These are phyloP conservation scores for Caradrina kadenii DNA, from an alignment of 2,888 invertebrate species.

Conservation along the genomic window DNA sequence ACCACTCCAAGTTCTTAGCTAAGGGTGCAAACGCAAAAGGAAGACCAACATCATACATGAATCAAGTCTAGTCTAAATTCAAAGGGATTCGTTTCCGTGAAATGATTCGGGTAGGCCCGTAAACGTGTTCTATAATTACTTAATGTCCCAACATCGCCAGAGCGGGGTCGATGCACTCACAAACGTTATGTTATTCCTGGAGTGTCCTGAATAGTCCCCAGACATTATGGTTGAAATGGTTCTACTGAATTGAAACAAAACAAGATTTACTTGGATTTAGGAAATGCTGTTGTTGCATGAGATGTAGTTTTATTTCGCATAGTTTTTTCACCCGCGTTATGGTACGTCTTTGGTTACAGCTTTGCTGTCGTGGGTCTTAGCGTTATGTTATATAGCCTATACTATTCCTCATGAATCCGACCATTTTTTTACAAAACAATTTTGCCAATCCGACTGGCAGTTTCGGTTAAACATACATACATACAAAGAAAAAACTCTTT, in stretches of 20 bases:
- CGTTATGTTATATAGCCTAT: too few species aligned
- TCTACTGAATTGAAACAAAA: conserved; percentile 42
- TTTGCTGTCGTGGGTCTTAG: too few species aligned
- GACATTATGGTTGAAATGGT: conserved; percentile 45
- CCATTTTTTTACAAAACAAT: too few species aligned
- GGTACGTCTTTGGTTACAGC: too few species aligned
- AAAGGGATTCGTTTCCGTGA: conserved; percentile 30
- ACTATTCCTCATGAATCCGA: too few species aligned
- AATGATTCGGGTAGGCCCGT: conserved; percentile 43
- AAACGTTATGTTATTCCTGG: conserved; percentile 74
- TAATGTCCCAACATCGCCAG: conserved; percentile 72
- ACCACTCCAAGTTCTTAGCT: neutral
- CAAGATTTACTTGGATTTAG: conserved; percentile 17
- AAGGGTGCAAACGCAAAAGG: conserved; percentile 8
- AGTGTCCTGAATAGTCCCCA: conserved; percentile 66
- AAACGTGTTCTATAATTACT: conserved; percentile 77
- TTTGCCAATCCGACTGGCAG: too few species aligned
- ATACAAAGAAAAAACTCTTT: too few species aligned
- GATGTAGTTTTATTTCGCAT: neutral
- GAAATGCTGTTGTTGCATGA: conserved; percentile 13
- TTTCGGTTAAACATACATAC: too few species aligned
- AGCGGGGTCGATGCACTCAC: conserved; percentile 77
- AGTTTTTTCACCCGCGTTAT: too few species aligned
- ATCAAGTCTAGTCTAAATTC: conserved; percentile 9
- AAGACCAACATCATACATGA: conserved; percentile 7